A percentile compares a stretch with the other conserved stretches of the same genome.
Conservation (phyloP, 2,797 vertebrate genomes). For the Hybognathus amarus region DNA sequence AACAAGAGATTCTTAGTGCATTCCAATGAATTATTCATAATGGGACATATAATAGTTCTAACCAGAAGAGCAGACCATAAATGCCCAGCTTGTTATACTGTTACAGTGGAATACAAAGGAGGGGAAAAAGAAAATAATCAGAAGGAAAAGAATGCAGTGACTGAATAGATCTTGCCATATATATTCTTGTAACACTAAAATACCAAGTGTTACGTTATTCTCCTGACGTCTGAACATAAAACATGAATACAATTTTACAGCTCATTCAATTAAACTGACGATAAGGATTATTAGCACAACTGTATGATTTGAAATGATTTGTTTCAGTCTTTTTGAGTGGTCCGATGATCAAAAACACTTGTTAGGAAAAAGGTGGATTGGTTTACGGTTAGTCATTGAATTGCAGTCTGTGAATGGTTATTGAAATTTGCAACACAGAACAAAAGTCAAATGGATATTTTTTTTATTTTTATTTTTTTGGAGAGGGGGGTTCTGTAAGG, state of each 20-base stretch:
- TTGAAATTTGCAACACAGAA: not conserved
- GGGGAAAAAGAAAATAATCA: no score
- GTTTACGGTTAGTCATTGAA: not conserved
- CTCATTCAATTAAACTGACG: not conserved
- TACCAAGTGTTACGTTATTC: not conserved
- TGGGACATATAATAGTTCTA: not conserved
- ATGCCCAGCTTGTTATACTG: not conserved
- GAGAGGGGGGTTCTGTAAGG: not conserved
- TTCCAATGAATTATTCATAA: not conserved
- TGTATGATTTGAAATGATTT: not conserved
- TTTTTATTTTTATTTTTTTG: not conserved
- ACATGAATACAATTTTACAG: not conserved
- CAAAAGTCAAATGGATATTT: not conserved
- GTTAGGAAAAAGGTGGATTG: not conserved
- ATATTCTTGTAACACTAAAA: not conserved
- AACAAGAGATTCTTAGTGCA: not conserved
- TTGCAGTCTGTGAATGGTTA: not conserved
- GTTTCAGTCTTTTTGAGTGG: not conserved
- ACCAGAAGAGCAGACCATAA: not conserved
- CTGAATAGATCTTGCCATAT: not conserved
- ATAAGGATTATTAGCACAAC: not conserved
- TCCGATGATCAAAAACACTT: not conserved
- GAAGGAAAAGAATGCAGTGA: not conserved
- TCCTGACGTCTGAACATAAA: not conserved
- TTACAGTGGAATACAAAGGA: not conserved